Conservation (phyloP, 2,888 invertebrate species). For the Volucella zonaria region DNA sequence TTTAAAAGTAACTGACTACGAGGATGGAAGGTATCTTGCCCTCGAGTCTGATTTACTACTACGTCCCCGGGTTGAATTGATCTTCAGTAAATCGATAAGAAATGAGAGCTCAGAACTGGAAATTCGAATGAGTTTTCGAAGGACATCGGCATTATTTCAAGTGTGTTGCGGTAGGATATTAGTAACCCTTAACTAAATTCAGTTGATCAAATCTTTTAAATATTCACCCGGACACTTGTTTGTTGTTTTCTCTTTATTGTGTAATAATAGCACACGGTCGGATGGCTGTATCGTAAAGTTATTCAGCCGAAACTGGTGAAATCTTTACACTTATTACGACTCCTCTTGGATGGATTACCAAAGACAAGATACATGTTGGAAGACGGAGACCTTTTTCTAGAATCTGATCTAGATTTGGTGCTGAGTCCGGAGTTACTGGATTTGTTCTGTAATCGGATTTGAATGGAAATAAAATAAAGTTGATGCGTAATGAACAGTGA, state of each 20-base stretch:
- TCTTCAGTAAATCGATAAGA: slow-evolving; percentile 44
- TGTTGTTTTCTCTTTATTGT: background rate
- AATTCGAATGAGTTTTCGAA: slow-evolving; percentile 66
- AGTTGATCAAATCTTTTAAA: background rate
- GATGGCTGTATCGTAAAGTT: slow-evolving; percentile 48
- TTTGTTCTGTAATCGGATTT: no score
- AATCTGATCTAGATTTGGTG: no score
- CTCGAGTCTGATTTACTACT: slow-evolving; percentile 67
- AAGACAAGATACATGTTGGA: slow-evolving; percentile 6
- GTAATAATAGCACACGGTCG: slow-evolving; percentile 51
- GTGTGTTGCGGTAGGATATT: slow-evolving; percentile 59
- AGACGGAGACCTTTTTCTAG: background rate
- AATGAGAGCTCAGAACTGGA: slow-evolving; percentile 38
- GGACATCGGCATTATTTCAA: slow-evolving; percentile 72
- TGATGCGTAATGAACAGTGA: no score
- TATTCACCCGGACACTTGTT: background rate
- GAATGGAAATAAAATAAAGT: no score
- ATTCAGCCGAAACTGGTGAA: slow-evolving; percentile 51
- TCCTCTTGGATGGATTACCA: slow-evolving; percentile 38
- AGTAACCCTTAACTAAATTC: background rate
- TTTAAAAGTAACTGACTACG: slow-evolving; percentile 61
- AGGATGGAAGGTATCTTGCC: slow-evolving; percentile 55
- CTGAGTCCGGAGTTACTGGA: no score
- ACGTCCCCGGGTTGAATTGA: slow-evolving; percentile 65
- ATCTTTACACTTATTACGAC: slow-evolving; percentile 37